phyloP scores from a whole-genome alignment of 1,140 invertebrate genomes.

The Drosophila nebulosa region DNA sequence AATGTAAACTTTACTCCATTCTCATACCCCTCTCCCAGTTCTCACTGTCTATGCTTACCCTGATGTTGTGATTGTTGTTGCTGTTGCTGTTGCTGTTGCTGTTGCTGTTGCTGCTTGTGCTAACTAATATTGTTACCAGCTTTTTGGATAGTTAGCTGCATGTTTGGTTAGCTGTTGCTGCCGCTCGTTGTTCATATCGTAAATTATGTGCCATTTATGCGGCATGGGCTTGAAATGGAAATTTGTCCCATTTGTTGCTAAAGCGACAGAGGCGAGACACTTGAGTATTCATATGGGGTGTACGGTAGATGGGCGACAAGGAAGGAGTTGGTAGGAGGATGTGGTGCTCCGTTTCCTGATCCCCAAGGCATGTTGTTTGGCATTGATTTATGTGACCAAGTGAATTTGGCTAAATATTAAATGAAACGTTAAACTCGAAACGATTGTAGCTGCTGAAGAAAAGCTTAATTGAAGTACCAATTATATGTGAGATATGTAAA shows the following conservation, averaged over 20 bases:
- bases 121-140: constrained; percentile 75
- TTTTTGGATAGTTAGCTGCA: constrained; percentile 75
- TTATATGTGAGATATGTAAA: constrained; percentile 11
- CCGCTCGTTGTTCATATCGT: constrained; percentile 57
- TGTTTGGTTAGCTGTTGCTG: constrained; percentile 65
- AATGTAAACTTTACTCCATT: constrained; percentile 63
- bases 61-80: constrained; percentile 23
- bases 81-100: constrained; percentile 28
- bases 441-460: not conserved
- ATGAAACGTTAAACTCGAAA: constrained; percentile 63
- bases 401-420: constrained; percentile 72
- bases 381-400: constrained; percentile 70
- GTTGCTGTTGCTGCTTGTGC: constrained; percentile 34
- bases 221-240: constrained; percentile 77
- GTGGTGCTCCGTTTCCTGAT: not conserved
- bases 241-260: constrained; percentile 79
- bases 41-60: constrained; percentile 8
- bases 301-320: no score
- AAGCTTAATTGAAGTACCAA: constrained; percentile 52
- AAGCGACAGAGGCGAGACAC: constrained; percentile 52
- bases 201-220: constrained; percentile 78
- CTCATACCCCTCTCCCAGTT: constrained; percentile 9
- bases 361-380: constrained; percentile 56
- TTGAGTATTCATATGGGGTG: constrained; percentile 74
- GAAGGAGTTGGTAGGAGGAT: not conserved